phyloP scores from a whole-genome alignment of 53 echinoderm and acorn worm species.

The Patiria pectinifera region DNA sequence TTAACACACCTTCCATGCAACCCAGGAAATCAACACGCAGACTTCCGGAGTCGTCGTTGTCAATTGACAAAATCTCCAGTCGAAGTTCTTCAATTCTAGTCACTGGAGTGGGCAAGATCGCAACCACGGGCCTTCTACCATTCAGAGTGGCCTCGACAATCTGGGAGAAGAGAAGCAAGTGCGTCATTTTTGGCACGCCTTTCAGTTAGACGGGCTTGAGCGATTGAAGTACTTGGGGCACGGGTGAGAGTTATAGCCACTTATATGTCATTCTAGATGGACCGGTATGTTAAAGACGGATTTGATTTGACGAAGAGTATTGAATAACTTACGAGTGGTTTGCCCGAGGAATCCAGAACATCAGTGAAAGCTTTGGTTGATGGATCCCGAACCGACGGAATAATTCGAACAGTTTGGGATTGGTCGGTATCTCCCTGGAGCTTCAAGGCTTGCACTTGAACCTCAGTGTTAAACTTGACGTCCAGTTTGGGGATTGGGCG shows the following conservation, averaged over 20 bases:
- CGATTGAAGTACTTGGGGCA: no score
- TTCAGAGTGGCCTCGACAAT: background rate
- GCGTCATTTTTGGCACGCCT: no score
- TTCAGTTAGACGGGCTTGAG: no score
- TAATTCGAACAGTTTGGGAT: no score
- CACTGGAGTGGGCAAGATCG: background rate
- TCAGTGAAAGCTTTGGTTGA: no score
- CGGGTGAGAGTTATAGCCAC: no score
- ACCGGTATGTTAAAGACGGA: no score
- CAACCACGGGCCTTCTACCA: background rate
- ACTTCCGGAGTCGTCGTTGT: background rate
- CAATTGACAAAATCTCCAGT: constrained; percentile 21
- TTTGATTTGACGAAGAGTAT: no score
- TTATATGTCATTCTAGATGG: no score
- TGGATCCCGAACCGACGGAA: no score
- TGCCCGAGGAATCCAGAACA: no score
- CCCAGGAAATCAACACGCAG: background rate
- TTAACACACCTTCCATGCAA: constrained; percentile 14
- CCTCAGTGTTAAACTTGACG: background rate
- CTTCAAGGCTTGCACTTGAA: constrained; percentile 1
- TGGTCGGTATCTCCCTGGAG: background rate
- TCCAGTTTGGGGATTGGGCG: background rate
- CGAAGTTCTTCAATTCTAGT: background rate
- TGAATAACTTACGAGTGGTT: no score
- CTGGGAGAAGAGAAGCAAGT: background rate